Conservation (phyloP, 1,140 invertebrate species). For the Drosophila arawakana region DNA sequence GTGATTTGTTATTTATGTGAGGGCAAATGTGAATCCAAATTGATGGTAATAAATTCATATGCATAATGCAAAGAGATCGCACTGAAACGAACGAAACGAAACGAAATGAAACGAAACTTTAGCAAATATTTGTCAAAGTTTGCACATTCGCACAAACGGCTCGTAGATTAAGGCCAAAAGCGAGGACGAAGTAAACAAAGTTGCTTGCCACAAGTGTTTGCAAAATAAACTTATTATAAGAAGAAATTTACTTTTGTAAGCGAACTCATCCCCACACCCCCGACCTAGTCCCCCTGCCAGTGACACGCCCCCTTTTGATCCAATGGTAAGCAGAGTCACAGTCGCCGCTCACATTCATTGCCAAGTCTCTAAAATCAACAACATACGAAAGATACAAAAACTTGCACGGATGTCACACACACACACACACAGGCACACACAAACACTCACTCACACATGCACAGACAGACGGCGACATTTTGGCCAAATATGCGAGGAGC, state of each 20-base stretch:
- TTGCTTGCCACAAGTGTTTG: slow-evolving; percentile 84
- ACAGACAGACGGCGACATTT: slow-evolving; percentile 66
- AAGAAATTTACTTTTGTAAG: slow-evolving; percentile 76
- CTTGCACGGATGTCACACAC: slow-evolving; percentile 67
- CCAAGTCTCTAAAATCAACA: slow-evolving; percentile 82
- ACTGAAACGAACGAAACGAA: neutral
- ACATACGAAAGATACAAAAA: slow-evolving; percentile 80
- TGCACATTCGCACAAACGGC: slow-evolving; percentile 82
- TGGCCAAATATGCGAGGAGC: slow-evolving; percentile 63
- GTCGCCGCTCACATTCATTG: slow-evolving; percentile 54
- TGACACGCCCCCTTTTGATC: neutral
- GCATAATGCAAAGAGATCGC: slow-evolving; percentile 79
- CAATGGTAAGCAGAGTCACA: slow-evolving; percentile 1
- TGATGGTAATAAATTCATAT: slow-evolving; percentile 78
- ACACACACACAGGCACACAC: slow-evolving; percentile 31
- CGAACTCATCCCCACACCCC: slow-evolving; percentile 3
- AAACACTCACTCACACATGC: slow-evolving; percentile 13
- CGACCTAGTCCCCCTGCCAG: neutral
- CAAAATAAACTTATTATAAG: slow-evolving; percentile 84
- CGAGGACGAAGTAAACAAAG: slow-evolving; percentile 78
- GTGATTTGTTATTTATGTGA: slow-evolving; percentile 61
- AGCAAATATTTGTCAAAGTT: slow-evolving; percentile 83
- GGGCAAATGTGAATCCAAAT: slow-evolving; percentile 66
- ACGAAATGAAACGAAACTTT: slow-evolving; percentile 55
- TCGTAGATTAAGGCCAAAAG: slow-evolving; percentile 77